A percentile compares a stretch with the other conserved stretches of the same genome.
phyloP scores from a whole-genome alignment of 2,888 invertebrate genomes.

The Pammene fasciana region DNA sequence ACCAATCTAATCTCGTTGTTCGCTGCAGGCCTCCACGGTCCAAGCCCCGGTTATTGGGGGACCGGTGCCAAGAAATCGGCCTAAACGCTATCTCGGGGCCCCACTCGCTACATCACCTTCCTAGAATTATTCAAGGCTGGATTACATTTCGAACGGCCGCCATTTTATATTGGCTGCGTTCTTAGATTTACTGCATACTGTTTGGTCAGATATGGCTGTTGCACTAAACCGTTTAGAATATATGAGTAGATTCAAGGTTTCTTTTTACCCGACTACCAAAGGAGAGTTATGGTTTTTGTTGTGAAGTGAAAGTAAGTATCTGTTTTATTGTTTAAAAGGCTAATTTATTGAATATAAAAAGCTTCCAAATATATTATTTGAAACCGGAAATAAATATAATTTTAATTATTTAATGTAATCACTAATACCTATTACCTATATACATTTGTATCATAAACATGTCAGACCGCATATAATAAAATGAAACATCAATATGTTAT shows the following conservation, averaged over 20 bases:
- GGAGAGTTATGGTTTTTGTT: no score
- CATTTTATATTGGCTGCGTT: conserved; percentile 30
- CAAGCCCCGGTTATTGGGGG: conserved; percentile 48
- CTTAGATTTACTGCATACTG: conserved; percentile 4
- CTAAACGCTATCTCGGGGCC: conserved; percentile 63
- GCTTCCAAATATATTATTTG: no score
- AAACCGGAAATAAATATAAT: no score
- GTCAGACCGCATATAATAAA: no score
- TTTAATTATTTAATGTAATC: no score
- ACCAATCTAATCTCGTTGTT: conserved; percentile 29
- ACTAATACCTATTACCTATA: no score
- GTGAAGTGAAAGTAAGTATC: neutral
- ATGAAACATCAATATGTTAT: no score
- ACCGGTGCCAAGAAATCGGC: conserved; percentile 69
- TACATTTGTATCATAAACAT: no score
- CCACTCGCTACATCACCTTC: conserved; percentile 56
- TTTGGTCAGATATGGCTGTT: neutral
- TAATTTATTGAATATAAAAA: no score
- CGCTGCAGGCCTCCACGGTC: conserved; percentile 17
- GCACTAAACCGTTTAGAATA: neutral
- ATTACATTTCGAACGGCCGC: conserved; percentile 50
- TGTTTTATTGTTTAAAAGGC: no score
- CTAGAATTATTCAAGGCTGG: conserved; percentile 62
- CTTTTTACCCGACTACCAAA: no score
- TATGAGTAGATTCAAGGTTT: neutral